Evolutionary conservation across 92 coral and sea anemone species (phyloP), one percentile per base, ranked within the genome.

Genomic region (Paramuricea clavata): DNA sequence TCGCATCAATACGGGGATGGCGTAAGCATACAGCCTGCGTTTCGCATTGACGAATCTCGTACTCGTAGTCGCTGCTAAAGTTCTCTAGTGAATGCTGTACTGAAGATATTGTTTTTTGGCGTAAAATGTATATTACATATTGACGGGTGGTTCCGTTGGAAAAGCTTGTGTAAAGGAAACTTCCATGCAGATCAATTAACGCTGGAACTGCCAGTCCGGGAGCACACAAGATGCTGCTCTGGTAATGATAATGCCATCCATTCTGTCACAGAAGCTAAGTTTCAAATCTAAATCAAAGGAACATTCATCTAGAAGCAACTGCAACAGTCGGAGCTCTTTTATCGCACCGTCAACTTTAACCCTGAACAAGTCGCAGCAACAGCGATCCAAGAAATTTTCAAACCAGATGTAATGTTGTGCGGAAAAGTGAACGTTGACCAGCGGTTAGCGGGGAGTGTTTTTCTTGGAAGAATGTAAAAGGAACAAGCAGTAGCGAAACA

Each of bases 181-280:
- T n/a, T n/a, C n/a, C n/a, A n/a, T n/a, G n/a, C n/a, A n/a, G n/a
- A n/a, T n/a, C n/a, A n/a, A n/a, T n/a, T n/a, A n/a, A n/a, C n/a
- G n/a, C 49, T 86, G 89, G 86, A 86, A 86, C 60, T 67, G 68
- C 30, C 77, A 76, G 26, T 41, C 49, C 19, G 54, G n/a, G 13
- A 31, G 50, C 56, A 30, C 15, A 26, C 61, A 41, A 2, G 92
- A 88, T 25, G 59, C 61, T 60, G 89, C 92, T 76, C 69, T 88
- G 28, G 60, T 88, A 10, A 83, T 82, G 91, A 42, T 88, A 21
- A 88, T 88, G 83, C 83, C 89, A 36, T 83, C 91, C 52, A 62
- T 88, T 59, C 92, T 88, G 68, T 65, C 84, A 39, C 89, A 83
- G 75, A 88, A 88, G 49, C 87, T 89, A 76, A 27, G 76, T 34